Evolutionary conservation across 2,797 vertebrate genomes (phyloP), one percentile per base, ranked within the genome.

Genomic region (Malacoraja senta): DNA sequence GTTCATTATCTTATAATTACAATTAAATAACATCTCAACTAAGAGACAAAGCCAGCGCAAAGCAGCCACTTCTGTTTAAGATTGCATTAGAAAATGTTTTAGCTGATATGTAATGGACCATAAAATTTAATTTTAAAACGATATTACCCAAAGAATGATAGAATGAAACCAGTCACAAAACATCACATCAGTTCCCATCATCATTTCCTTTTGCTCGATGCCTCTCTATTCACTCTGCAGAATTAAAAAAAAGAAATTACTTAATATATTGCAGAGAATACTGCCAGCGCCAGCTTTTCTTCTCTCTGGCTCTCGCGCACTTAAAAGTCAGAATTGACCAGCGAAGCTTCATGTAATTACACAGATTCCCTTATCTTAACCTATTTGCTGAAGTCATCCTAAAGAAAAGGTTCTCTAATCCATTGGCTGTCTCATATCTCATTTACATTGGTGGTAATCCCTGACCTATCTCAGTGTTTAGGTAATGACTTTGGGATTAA

Each of bases 101-200:
- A 96, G 96, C 96, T 95, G 95, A 96, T 96, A 97, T 97, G 98
- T 99, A 99, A 99, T 98, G 98, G 98, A 97, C 97, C 97, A 96
- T 98, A 98, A 98, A 98, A 99, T 98, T 98, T 98, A 97, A 99
- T 98, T 98, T 98, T 98, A 97, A 98, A 98, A 98, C 97, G 97
- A 98, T 98, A 98, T 97, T 97, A 97, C 95, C 95, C 90, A 91
- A 96, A 97, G 97, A 95, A 97, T 97, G 97, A 98, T 97, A 96
- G 96, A 98, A 96, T 95, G 97, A 97, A 97, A 96, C 95, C 94
- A 94, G 95, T 94, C 96, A 98, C 96, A 97, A 96, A 96, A 96
- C 96, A 96, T 96, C 95, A 95, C 95, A 95, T 95, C 95, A 94
- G 95, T 95, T 95, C 95, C 94, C 95, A 96, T 96, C 96, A 95